Evolutionary conservation across 2,113 vertebrate species (phyloP).

Genomic region (Pseudopodoces humilis): DNA sequence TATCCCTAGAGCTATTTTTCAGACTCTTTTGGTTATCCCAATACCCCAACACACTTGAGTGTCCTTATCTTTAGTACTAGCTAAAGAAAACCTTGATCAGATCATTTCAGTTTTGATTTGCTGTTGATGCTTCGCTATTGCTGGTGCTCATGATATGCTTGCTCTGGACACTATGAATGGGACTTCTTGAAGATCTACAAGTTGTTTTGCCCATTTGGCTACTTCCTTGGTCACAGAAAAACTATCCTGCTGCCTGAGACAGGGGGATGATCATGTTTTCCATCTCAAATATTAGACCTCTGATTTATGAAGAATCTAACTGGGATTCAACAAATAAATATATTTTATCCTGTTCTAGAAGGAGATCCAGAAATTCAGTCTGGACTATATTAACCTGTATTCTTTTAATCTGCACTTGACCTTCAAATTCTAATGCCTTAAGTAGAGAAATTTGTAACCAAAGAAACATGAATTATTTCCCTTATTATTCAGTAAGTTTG

Average conservation of each 20-base stretch:
- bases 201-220: background rate
- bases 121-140: background rate
- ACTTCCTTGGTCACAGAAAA: background rate
- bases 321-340: background rate
- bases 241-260: background rate
- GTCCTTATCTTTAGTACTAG: background rate
- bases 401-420: background rate
- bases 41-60: background rate
- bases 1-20: background rate
- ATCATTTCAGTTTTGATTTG: accelerated
- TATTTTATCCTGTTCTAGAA: background rate
- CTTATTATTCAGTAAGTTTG: constrained; percentile 14
- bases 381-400: background rate
- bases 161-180: background rate
- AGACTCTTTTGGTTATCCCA: background rate
- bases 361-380: background rate
- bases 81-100: background rate
- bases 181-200: background rate
- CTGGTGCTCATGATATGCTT: accelerated
- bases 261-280: background rate
- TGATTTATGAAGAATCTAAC: background rate
- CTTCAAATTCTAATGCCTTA: constrained; percentile 23
- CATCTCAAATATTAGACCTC: background rate
- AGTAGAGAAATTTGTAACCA: constrained; percentile 34
- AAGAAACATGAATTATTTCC: constrained; percentile 21